phyloP scores from a whole-genome alignment of 2,113 vertebrate species.

The Eudyptes chrysolophus region DNA sequence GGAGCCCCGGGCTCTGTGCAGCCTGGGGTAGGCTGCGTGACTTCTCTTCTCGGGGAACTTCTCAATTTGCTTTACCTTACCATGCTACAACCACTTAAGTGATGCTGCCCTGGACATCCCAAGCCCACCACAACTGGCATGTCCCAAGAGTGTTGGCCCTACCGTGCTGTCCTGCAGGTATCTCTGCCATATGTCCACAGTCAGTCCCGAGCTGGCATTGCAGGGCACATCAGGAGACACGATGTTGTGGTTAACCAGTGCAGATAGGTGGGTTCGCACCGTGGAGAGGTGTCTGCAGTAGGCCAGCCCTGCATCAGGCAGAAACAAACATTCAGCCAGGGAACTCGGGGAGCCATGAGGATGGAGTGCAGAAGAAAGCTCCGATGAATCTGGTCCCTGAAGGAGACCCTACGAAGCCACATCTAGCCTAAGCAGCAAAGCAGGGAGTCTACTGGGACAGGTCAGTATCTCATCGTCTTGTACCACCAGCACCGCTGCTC shows the following conservation, averaged over 20 bases:
- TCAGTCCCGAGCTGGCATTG: conserved; percentile 83
- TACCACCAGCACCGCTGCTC: not conserved
- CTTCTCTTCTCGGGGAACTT: not conserved
- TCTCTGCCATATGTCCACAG: conserved; percentile 83
- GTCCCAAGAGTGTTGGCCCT: not conserved
- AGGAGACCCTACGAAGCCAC: not conserved
- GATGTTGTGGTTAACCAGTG: conserved; percentile 92
- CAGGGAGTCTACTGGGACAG: not conserved
- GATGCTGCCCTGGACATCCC: not conserved
- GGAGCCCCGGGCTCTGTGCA: not conserved
- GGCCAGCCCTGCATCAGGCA: conserved; percentile 83
- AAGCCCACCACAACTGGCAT: not conserved
- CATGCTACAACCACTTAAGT: fast-evolving
- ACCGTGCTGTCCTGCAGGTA: conserved; percentile 89
- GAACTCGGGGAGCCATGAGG: fast-evolving
- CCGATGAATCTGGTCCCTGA: not conserved
- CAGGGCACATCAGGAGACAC: conserved; percentile 84
- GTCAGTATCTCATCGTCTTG: fast-evolving
- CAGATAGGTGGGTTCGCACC: conserved; percentile 93
- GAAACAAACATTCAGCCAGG: not conserved
- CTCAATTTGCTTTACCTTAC: fast-evolving
- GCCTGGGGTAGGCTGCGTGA: not conserved
- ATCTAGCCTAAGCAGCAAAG: not conserved
- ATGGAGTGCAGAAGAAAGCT: not conserved
- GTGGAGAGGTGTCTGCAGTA: conserved; percentile 98